Conservation (phyloP, 2,888 invertebrate genomes). For the Malthinus seriepunctatus region DNA sequence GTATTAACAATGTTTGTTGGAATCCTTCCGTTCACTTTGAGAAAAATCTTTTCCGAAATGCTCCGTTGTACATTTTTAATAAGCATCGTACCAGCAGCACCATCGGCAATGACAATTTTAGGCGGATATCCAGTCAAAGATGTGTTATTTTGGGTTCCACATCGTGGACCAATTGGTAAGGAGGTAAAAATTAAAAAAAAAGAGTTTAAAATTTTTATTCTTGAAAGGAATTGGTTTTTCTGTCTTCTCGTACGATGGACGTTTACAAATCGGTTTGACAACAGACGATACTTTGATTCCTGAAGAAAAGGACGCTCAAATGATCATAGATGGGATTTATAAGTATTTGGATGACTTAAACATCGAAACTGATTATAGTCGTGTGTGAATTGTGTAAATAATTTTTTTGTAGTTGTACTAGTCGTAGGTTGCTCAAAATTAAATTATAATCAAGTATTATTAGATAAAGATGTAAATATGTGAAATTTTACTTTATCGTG, state of each 20-base stretch:
- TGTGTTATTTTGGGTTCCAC: constrained; percentile 60
- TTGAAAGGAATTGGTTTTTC: constrained; percentile 57
- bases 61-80: constrained; percentile 57
- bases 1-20: constrained; percentile 5
- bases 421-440: too few species aligned
- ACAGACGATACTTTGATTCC: constrained; percentile 56
- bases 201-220: neutral
- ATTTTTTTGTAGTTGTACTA: too few species aligned
- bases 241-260: constrained; percentile 58
- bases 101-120: constrained; percentile 49
- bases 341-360: constrained; percentile 7
- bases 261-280: constrained; percentile 55
- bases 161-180: constrained; percentile 57
- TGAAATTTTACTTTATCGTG: too few species aligned
- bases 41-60: constrained; percentile 51
- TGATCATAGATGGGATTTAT: constrained; percentile 40
- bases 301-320: constrained; percentile 48
- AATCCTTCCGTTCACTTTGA: constrained; percentile 4
- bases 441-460: too few species aligned
- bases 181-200: neutral
- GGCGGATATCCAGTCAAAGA: constrained; percentile 46
- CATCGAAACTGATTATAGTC: constrained; percentile 8
- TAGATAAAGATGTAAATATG: too few species aligned
- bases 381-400: neutral
- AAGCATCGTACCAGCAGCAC: constrained; percentile 61